Conservation (phyloP, 2,113 vertebrate genomes). For the Neopipo cinnamomea region DNA sequence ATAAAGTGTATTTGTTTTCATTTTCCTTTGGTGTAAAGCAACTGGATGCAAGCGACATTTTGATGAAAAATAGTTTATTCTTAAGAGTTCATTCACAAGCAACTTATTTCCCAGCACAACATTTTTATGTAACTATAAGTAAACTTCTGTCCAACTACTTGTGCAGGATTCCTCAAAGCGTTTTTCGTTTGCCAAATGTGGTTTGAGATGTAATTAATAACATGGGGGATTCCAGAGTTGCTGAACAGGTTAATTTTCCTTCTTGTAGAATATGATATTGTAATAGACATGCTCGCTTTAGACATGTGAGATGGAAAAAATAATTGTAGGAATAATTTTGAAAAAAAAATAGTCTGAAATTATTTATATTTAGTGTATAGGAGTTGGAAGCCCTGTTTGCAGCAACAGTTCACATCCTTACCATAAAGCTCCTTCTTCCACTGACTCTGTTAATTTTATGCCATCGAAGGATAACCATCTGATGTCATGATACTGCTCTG, state of each 20-base stretch:
- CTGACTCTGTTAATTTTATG: not conserved
- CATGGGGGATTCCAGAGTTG: not conserved
- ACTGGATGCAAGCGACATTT: not conserved
- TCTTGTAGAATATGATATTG: not conserved
- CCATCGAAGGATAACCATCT: not conserved
- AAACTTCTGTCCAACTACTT: not conserved
- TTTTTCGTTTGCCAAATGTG: constrained; percentile 10
- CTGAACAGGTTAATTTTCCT: constrained; percentile 6
- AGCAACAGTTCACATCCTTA: not conserved
- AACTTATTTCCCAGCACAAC: not conserved
- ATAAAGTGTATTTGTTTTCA: not conserved
- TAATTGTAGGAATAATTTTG: not conserved
- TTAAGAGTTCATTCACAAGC: constrained; percentile 7
- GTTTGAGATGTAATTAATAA: constrained; percentile 31
- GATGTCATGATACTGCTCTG: not conserved
- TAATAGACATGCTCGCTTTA: not conserved
- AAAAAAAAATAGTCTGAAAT: not conserved
- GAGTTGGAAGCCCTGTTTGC: not conserved
- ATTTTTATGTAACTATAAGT: constrained; percentile 26
- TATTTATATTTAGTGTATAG: not conserved
- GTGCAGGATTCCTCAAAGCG: not conserved
- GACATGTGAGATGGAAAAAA: not conserved
- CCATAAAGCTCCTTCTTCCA: not conserved
- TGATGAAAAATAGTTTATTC: not conserved
- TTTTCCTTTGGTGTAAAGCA: not conserved